Conservation (phyloP, 1,140 invertebrate genomes). For the Drosophila mojavensis region DNA sequence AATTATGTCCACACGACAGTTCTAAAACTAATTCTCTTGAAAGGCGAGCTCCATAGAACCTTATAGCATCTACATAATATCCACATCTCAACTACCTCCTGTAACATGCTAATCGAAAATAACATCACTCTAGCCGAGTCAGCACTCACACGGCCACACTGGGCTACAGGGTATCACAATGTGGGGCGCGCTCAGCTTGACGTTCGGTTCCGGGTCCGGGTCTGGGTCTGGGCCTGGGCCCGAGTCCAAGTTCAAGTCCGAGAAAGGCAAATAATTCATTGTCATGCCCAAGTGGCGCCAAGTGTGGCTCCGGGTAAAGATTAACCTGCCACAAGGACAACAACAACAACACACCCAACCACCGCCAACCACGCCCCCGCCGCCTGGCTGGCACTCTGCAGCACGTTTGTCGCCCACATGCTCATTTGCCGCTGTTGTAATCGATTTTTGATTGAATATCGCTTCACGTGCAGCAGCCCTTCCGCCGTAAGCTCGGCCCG, state of each 20-base stretch:
- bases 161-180: slow-evolving; percentile 14
- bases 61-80: too few species aligned
- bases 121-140: too few species aligned
- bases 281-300: slow-evolving; percentile 68
- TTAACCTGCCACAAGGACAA: slow-evolving; percentile 61
- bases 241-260: slow-evolving; percentile 23
- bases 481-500: slow-evolving; percentile 10
- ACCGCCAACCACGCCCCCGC: not conserved
- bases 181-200: not conserved
- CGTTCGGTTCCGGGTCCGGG: slow-evolving; percentile 23
- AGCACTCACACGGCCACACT: not conserved
- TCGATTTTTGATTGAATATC: slow-evolving; percentile 84
- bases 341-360: not conserved
- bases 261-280: slow-evolving; percentile 68
- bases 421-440: slow-evolving; percentile 56
- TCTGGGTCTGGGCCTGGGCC: slow-evolving; percentile 11
- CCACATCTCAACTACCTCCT: too few species aligned
- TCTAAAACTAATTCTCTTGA: too few species aligned
- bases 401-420: slow-evolving; percentile 31
- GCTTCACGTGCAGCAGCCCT: slow-evolving; percentile 34
- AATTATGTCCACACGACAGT: too few species aligned
- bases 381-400: not conserved
- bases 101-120: too few species aligned
- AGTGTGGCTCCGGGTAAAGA: slow-evolving; percentile 48
- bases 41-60: too few species aligned